Conservation (phyloP, 2,888 invertebrate genomes). For the Athalia cordata region DNA sequence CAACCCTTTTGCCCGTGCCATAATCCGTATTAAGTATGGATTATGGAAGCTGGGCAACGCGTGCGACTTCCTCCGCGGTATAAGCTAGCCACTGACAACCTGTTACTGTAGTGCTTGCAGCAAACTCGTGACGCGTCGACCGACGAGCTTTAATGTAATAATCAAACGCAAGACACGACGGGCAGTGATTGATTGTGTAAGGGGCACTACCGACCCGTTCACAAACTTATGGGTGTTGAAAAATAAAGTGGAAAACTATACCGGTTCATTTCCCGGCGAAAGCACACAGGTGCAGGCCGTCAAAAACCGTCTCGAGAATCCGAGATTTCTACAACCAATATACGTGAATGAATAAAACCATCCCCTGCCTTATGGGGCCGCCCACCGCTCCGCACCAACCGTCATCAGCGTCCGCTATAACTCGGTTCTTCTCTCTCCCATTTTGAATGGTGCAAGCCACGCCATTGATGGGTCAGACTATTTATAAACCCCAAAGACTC, state of each 20-base stretch:
- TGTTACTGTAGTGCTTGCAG: constrained; percentile 28
- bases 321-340: neutral
- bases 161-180: constrained; percentile 26
- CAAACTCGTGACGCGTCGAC: constrained; percentile 26
- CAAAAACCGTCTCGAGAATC: neutral
- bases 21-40: neutral
- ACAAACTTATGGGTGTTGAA: constrained; percentile 11
- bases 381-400: neutral
- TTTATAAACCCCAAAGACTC: constrained; percentile 59
- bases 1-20: neutral
- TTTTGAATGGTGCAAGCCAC: constrained; percentile 60
- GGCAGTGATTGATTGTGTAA: constrained; percentile 32
- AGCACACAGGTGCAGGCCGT: constrained; percentile 10
- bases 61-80: neutral
- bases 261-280: constrained; percentile 9
- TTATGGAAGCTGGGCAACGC: constrained; percentile 13
- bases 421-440: constrained; percentile 33
- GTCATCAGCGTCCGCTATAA: constrained; percentile 4
- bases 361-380: neutral
- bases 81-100: constrained; percentile 27
- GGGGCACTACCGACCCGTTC: constrained; percentile 13
- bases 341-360: constrained; percentile 18
- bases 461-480: constrained; percentile 64
- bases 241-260: constrained; percentile 28
- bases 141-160: constrained; percentile 41